phyloP scores from a whole-genome alignment of 1,140 invertebrate genomes.

The Bicyclus anynana region DNA sequence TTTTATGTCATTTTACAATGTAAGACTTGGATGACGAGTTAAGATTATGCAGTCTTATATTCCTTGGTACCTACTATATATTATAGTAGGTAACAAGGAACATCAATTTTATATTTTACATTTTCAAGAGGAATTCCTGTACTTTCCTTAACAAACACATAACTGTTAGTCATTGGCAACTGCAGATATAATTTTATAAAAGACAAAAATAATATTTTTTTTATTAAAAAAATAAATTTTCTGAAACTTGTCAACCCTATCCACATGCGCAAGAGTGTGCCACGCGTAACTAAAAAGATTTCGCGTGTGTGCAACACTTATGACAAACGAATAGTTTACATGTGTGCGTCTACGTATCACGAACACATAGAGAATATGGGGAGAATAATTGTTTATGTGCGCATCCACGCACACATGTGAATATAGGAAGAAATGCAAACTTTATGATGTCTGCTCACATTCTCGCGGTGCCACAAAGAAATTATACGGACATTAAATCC shows the following conservation, averaged over 20 bases:
- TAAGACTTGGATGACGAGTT: no score
- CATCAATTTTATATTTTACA: no score
- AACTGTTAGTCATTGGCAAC: no score
- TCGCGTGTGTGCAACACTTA: background rate
- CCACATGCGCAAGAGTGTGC: constrained; percentile 20
- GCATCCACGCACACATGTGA: background rate
- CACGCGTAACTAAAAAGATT: constrained; percentile 5
- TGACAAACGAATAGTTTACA: constrained; percentile 3
- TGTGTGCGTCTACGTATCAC: constrained; percentile 6
- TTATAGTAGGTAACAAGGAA: no score
- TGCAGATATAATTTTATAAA: no score
- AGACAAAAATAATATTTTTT: no score
- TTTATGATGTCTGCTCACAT: constrained; percentile 73
- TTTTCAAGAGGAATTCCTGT: no score
- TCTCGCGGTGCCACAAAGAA: constrained; percentile 75
- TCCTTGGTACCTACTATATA: no score
- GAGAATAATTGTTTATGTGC: background rate
- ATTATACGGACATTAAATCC: constrained; percentile 75
- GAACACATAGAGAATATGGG: constrained; percentile 1
- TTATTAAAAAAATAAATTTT: no score
- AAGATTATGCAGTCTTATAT: no score
- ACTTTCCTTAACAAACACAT: no score
- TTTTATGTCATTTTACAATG: no score
- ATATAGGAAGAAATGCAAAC: constrained; percentile 70
- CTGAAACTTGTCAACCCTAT: background rate